These are phyloP conservation scores for Hypotaenidia okinawae DNA, from an alignment of 2,797 vertebrate genomes.

Conservation along the genomic window DNA sequence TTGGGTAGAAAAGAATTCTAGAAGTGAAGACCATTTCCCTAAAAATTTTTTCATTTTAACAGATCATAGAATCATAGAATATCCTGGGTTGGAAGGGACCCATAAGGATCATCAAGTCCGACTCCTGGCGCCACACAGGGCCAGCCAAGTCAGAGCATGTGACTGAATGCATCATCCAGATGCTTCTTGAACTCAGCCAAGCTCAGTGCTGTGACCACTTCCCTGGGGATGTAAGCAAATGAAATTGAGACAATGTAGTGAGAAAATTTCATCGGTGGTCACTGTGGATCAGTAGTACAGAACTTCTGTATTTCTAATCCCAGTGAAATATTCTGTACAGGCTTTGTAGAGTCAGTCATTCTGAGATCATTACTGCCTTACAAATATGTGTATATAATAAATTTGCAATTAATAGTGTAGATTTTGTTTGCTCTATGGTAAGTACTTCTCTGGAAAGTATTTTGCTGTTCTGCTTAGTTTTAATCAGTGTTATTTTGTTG, in stretches of 20 bases:
- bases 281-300: not conserved
- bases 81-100: too few relatives aligned
- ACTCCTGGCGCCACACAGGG: too few relatives aligned
- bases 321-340: not conserved
- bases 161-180: too few relatives aligned
- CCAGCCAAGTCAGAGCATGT: too few relatives aligned
- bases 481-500: not conserved
- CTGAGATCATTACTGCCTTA: not conserved
- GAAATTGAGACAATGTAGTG: not conserved
- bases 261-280: not conserved
- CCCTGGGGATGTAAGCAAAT: not conserved
- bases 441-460: not conserved
- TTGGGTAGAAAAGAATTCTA: not conserved
- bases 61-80: not conserved
- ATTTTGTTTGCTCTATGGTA: not conserved
- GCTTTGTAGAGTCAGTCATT: not conserved
- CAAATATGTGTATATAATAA: not conserved
- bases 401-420: not conserved
- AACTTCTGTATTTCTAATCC: not conserved
- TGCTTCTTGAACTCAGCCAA: too few relatives aligned
- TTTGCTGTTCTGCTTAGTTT: not conserved
- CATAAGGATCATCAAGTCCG: too few relatives aligned
- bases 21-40: not conserved
- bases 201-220: too few relatives aligned
- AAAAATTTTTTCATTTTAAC: not conserved